Base-by-base conservation (phyloP, 2,888 invertebrate genomes). In the Kryphioiulus occultus region DNA sequence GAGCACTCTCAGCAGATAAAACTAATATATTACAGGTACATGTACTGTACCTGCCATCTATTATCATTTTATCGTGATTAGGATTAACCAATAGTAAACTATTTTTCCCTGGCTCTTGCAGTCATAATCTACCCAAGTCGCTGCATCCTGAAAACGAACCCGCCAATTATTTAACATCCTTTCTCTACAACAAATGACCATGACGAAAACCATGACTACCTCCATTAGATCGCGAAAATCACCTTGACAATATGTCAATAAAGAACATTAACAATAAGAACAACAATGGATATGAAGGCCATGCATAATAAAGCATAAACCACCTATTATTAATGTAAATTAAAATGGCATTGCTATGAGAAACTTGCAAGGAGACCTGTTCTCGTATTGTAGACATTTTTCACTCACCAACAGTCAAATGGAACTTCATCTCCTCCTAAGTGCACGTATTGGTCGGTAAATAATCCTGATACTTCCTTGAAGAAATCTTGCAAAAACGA, bases 361-460 rank as follows among this genome's bases (percentile, higher is more conserved):
- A 59, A 59, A 5, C 22, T 68, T 26, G 22, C 10, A 35, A 35
- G 3, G 3, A 35, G 35, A 35, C 35, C 35, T 22, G 53, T 53
- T 53, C 19, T 53, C 35, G 35, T 35, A 35, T 35, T 35, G 35
- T 53, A 53, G 53, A 17, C 19, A n/a, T 10, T 53, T 19, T n/a
- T 5, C 47, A 42, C 78, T 92, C 91, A 95, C 97, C 97, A 98
- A 91, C 97, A 98, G 86, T 93, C 93, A 90, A 95, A 94, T 35
- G 94, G 94, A 0, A 98, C 97, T 93, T 99, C 98, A 92, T 99
- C 98, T 0, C 97, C 98, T 10, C 98, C 98, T 1, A 98, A 92
- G 92, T 98, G 98, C n/a, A 98, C 91, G 91, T 95, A 97, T 89
- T 94, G 92, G 89, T 97, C 97, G 0, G 95, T 95, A 91, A 98